Evolutionary conservation across 2,113 vertebrate genomes (phyloP), one percentile per base, ranked within the genome.

Genomic region (Misgurnus anguillicaudatus): DNA sequence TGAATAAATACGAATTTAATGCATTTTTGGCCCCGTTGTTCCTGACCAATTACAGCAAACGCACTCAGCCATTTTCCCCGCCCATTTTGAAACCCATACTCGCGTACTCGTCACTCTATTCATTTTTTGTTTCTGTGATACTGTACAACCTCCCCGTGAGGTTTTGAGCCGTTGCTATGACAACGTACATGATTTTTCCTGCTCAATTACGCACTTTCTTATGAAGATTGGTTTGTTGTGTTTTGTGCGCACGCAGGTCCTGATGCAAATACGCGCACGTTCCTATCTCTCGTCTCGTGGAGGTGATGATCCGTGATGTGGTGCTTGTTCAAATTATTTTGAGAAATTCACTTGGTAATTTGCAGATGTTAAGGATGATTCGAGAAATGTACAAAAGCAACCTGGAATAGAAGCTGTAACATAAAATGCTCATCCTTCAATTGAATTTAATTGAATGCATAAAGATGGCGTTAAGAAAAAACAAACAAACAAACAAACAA

Each of bases 161-260:
- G 84, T 84, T 53, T 61, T 11, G 36, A 82, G 60, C 75, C 71
- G 87, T 88, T 89, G 79, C 80, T 79, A 84, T 83, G 84, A 73
- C 75, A 86, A 53, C 83, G 66, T 31, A 57, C 19, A 55, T 62
- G 69, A 45, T 38, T 62, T 70, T 78, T 75, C 31, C 17, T 8
- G 19, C 31, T 64, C 45, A 66, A 74, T 83, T 85, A 83, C 81
- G 86, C 85, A 83, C 77, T 47, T 81, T 77, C 55, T 60, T 66
- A 76, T 73, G 17, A 80, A 74, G 71, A 79, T 66, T 68, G 14
- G 24, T 61, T 84, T 21, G 64, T 60, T 62, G 14, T 66, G 17
- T 36, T 47, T 58, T 72, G 45, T 68, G 66, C 69, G 75, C 82
- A 78, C n/a, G 48, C 5, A 62, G 17, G 21, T 13, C n/a, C 38